Evolutionary conservation across 2,888 invertebrate genomes (phyloP), one percentile per base, ranked within the genome.

Genomic region (Synanthedon myopaeformis): DNA sequence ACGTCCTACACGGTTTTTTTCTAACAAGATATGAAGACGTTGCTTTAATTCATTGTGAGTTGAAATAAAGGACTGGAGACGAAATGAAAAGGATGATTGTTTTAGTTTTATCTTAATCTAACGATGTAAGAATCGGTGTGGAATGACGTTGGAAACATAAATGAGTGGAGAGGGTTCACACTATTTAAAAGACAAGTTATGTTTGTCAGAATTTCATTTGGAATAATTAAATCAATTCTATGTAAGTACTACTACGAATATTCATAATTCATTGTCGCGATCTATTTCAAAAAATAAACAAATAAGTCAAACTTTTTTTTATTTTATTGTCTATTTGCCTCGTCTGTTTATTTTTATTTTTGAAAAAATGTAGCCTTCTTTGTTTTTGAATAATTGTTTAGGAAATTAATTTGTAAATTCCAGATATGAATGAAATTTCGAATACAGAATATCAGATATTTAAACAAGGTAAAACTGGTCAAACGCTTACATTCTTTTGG

Each of bases 51-150:
- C 79, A 79, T 69, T 71, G 66, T 64, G 66, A 59, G 70, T 74
- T 76, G 73, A 81, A 84, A 82, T 82, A 85, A 84, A 83, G 72
- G 77, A 74, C 69, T 71, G 68, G 63, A 67, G 65, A 69, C 65
- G 68, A 75, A 82, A 82, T 81, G 79, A 82, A 85, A 85, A 85
- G 82, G 84, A 85, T 84, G 82, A 87, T 86, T 87, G 87, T 87
- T 86, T 85, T 82, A 83, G 78, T 85, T 84, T 82, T 83, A 85
- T 85, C 83, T 83, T 74, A 82, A 84, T 84, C 83, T 80, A 80
- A 79, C 77, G 77, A 79, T 82, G 77, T 79, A 78, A 77, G 72
- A 70, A 71, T 66, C 69, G 70, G 67, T 67, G 73, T 72, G 69
- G 70, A 67, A 70, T 64, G 70, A 61, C 53, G 53, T 28, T 35